Evolutionary conservation across 2,888 invertebrate genomes (phyloP).

Genomic region (Thymelicus sylvestris): DNA sequence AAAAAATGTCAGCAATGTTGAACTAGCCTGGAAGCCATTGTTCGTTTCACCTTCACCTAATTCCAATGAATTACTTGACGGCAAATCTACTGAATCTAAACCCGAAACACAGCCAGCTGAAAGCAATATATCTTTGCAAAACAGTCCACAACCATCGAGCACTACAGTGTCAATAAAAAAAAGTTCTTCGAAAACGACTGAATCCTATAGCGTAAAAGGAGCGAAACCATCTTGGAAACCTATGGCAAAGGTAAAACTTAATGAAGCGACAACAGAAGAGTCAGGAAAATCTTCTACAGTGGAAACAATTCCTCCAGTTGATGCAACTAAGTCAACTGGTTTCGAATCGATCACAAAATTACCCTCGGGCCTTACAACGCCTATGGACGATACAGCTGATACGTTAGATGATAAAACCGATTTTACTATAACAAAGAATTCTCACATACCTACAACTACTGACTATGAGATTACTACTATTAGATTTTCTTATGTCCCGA

Average conservation of each 20-base stretch:
- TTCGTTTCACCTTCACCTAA: conserved; percentile 49
- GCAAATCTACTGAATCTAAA: conserved; percentile 57
- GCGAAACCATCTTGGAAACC: conserved; percentile 61
- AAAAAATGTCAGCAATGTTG: conserved; percentile 62
- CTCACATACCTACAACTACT: conserved; percentile 52
- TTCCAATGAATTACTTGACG: conserved; percentile 47
- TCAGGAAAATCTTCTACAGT: conserved; percentile 48
- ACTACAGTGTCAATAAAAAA: conserved; percentile 51
- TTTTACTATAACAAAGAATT: conserved; percentile 39
- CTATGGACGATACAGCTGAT: conserved; percentile 65
- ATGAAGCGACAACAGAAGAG: conserved; percentile 54
- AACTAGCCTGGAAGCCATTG: conserved; percentile 62
- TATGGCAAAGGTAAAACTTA: conserved; percentile 50
- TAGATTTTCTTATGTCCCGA: conserved; percentile 73
- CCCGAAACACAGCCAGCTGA: conserved; percentile 67
- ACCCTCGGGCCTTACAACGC: conserved; percentile 73
- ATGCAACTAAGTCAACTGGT: conserved; percentile 66
- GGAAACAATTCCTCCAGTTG: conserved; percentile 64
- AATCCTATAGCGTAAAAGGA: conserved; percentile 43
- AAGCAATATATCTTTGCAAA: conserved; percentile 66
- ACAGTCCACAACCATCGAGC: conserved; percentile 53
- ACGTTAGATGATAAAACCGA: conserved; percentile 57
- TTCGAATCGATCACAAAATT: conserved; percentile 82
- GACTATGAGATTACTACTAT: conserved; percentile 79
- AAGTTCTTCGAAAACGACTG: conserved; percentile 7